Evolutionary conservation across 2,113 vertebrate genomes (phyloP).

Genomic region (Apteryx mantelli): DNA sequence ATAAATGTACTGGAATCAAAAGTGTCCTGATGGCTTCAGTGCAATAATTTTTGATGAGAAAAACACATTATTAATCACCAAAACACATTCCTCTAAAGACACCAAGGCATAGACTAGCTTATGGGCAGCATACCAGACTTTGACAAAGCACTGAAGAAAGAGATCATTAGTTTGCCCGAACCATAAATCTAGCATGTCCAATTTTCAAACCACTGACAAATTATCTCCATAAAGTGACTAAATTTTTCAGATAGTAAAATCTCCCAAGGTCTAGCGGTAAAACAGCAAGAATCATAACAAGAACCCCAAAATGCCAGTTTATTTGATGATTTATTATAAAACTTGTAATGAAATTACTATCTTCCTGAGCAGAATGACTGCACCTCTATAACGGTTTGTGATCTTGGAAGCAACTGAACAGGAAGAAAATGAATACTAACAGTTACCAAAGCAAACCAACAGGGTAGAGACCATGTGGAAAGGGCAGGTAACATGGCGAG

Average conservation of each 20-base stretch:
- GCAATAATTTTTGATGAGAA: not conserved
- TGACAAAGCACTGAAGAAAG: slow-evolving; percentile 62
- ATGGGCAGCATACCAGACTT: slow-evolving; percentile 15
- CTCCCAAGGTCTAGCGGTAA: slow-evolving; percentile 31
- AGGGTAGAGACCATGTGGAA: not conserved
- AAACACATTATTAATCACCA: slow-evolving; percentile 27
- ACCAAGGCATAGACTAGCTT: not conserved
- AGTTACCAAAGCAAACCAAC: not conserved
- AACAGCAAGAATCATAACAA: not conserved
- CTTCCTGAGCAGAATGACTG: not conserved
- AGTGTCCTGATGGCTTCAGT: not conserved
- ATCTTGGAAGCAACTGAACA: not conserved
- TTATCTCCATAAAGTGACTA: slow-evolving; percentile 56
- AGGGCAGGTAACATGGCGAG: not conserved
- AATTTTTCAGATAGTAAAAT: slow-evolving; percentile 53
- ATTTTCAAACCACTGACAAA: slow-evolving; percentile 72
- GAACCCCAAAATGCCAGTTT: not conserved
- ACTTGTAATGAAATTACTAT: not conserved
- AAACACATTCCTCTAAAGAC: not conserved
- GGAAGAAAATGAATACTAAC: not conserved
- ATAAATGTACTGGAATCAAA: not conserved
- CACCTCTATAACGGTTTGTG: not conserved
- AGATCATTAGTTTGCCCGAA: slow-evolving; percentile 52
- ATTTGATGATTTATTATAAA: slow-evolving; percentile 20
- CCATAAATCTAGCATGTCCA: slow-evolving; percentile 49